These are phyloP conservation scores for Rotaria socialis DNA, from an alignment of 2,888 invertebrate species.

Conservation along the genomic window DNA sequence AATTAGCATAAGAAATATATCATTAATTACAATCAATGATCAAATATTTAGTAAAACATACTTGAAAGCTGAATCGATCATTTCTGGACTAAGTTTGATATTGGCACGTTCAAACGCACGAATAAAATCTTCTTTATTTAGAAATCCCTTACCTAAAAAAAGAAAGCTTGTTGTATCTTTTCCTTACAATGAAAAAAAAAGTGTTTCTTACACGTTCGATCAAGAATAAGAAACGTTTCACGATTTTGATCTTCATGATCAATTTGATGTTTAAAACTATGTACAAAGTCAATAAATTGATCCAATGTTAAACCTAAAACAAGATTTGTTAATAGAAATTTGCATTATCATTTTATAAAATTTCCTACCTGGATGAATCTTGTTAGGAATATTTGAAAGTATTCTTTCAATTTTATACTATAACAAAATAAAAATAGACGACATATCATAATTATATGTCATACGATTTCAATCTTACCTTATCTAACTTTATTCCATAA, in stretches of 20 bases:
- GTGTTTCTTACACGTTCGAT: slow-evolving; percentile 1
- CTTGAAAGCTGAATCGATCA: not conserved
- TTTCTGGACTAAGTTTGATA: not conserved
- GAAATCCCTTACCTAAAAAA: slow-evolving; percentile 41
- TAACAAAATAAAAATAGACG: not conserved
- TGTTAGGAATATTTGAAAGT: not conserved
- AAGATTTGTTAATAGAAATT: no score
- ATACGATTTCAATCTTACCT: not conserved
- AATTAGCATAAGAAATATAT: not conserved
- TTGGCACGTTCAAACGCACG: not conserved
- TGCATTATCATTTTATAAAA: not conserved
- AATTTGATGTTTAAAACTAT: not conserved
- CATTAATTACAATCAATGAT: no score
- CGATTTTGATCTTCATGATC: slow-evolving; percentile 35
- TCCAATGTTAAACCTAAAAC: not conserved
- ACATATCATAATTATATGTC: not conserved
- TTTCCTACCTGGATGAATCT: not conserved
- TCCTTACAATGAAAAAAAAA: not conserved
- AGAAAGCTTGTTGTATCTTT: not conserved
- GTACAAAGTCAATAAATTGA: not conserved
- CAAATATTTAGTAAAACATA: not conserved
- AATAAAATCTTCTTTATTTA: slow-evolving; percentile 41
- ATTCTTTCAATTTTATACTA: slow-evolving; percentile 30
- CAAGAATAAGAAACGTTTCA: slow-evolving; percentile 10
- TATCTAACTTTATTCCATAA: slow-evolving; percentile 1